A percentile compares a stretch with the other conserved stretches of the same genome.
Evolutionary conservation across 2,797 vertebrate species (phyloP).

Genomic region (Protosalanx chinensis): DNA sequence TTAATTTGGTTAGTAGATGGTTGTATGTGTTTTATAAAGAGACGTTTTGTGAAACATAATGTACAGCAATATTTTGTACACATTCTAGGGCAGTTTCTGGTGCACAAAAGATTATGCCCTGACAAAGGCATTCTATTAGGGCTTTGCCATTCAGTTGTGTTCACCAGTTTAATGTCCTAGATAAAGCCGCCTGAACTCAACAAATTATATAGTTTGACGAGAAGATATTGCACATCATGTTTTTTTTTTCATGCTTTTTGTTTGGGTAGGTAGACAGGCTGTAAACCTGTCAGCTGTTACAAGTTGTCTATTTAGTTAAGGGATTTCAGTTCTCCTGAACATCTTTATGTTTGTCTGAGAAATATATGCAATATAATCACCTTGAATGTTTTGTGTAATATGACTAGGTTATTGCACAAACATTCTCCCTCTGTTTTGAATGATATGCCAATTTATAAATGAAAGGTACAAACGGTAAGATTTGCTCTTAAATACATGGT

Average conservation of each 20-base stretch:
- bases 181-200: conserved; percentile 40
- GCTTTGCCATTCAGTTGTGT: conserved; percentile 40
- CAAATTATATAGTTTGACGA: conserved; percentile 32
- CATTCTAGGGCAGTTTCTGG: conserved; percentile 22
- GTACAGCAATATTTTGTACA: conserved; percentile 39
- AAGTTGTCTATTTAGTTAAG: conserved; percentile 16
- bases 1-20: conserved; percentile 32
- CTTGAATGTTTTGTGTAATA: background rate
- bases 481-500: no score
- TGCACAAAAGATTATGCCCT: conserved; percentile 1
- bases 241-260: conserved; percentile 14
- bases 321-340: conserved; percentile 27
- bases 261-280: conserved; percentile 19
- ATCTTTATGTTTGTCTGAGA: background rate
- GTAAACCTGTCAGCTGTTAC: conserved; percentile 38
- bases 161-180: conserved; percentile 49
- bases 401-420: conserved; percentile 5
- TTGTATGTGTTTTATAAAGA: conserved; percentile 51
- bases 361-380: conserved; percentile 53
- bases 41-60: conserved; percentile 42
- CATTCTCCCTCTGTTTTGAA: background rate
- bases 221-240: conserved; percentile 58
- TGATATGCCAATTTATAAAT: background rate
- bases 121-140: conserved; percentile 21
- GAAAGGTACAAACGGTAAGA: background rate